These are phyloP conservation scores for Cyclopterus lumpus DNA, from an alignment of 2,797 vertebrate genomes.

Conservation along the genomic window DNA sequence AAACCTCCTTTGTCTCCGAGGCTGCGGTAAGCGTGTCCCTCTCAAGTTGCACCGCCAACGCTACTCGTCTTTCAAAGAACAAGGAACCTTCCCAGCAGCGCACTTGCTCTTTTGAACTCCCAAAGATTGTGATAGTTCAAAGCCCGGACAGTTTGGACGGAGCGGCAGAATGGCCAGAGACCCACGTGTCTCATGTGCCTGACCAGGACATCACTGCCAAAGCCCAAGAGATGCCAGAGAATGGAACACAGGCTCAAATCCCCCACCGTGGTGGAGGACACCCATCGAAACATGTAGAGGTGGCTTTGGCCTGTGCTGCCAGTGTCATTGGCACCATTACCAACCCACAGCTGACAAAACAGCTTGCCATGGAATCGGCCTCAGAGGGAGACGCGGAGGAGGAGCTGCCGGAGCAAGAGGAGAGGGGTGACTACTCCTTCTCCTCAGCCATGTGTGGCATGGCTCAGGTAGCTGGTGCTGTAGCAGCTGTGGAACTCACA, in stretches of 20 bases:
- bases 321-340: slow-evolving; percentile 94
- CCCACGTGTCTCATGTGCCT: slow-evolving; percentile 69
- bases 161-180: slow-evolving; percentile 85
- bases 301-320: slow-evolving; percentile 93
- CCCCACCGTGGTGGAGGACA: slow-evolving; percentile 58
- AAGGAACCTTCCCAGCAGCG: slow-evolving; percentile 74
- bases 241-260: slow-evolving; percentile 47
- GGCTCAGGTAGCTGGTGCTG: slow-evolving; percentile 92
- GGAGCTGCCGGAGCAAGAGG: slow-evolving; percentile 62
- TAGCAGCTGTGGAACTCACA: slow-evolving; percentile 89
- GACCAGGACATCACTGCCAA: slow-evolving; percentile 64
- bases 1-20: slow-evolving; percentile 85
- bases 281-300: slow-evolving; percentile 87
- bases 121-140: slow-evolving; percentile 97
- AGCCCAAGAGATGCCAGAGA: slow-evolving; percentile 61
- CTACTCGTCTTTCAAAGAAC: slow-evolving; percentile 64
- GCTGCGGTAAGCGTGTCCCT: slow-evolving; percentile 84
- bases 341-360: slow-evolving; percentile 89
- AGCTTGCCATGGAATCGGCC: slow-evolving; percentile 84
- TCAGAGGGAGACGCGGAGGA: slow-evolving; percentile 58
- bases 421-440: slow-evolving; percentile 85
- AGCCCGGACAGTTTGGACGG: slow-evolving; percentile 91
- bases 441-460: slow-evolving; percentile 92
- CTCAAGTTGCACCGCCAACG: slow-evolving; percentile 57
- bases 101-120: slow-evolving; percentile 91